Base-by-base conservation (phyloP, 2,797 vertebrate genomes). In the Strix occidentalis region DNA sequence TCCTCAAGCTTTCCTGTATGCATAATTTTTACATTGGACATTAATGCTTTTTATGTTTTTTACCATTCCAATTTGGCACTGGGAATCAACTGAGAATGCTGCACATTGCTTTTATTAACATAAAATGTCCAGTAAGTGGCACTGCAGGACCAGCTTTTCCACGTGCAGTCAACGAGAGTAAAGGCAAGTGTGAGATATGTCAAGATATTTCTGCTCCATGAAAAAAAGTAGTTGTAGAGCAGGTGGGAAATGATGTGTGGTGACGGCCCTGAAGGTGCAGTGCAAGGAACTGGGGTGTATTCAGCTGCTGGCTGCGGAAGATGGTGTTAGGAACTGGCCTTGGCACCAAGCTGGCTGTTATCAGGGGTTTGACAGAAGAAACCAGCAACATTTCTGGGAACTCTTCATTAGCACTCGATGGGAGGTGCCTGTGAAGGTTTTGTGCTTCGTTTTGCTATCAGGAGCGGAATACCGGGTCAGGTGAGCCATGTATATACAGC, bases 51-150 rank as follows among this genome's bases (percentile, higher is more conserved):
- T 85, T 25, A 21, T 57, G 5, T 10, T 85, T 94, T 89, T 85
- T 48, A 39, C 26, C 15, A 48, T 76, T 88, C 94, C 69, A 84
- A 45, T 48, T 15, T 71, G 48, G 35, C 39, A 15, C 35, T 64
- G 60, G 53, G 23, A 74, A 61, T 54, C 37, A 58, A 6, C 15
- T 2, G 41, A 72, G 14, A 15, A 56, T 61, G 51, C 69, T 64
- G 63, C 39, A 54, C 26, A 3, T 43, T 39, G 9, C 16, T 29
- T 84, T 66, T 76, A 14, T 80, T 81, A 91, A 90, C 58, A 39
- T 31, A n/a, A 35, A 43, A 28, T 80, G 26, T 75, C 97, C 97
- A 95, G 85, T 84, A 95, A 95, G 97, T 89, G 97, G 97, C 97
- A 97, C 93, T 97, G 72, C 89, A 96, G 94, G 95, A 97, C 93